Percentiles rank a stretch among this genome's conserved stretches.
Evolutionary conservation across 2,797 vertebrate genomes (phyloP).

Genomic region (Lagorchestes hirsutus): DNA sequence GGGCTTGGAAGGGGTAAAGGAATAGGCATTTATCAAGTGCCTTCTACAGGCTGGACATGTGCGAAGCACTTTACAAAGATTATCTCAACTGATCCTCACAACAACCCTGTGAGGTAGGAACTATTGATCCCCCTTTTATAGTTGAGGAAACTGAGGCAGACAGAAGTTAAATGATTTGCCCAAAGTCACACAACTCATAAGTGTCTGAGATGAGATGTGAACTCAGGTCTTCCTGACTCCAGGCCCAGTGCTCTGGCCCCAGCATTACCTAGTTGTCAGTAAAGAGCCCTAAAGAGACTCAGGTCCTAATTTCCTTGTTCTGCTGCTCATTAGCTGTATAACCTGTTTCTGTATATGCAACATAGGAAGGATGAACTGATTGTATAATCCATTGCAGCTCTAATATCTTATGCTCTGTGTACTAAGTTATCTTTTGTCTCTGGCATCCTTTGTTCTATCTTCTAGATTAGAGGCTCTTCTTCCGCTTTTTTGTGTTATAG

Average conservation of each 20-base stretch:
- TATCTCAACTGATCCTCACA: background rate
- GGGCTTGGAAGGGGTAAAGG: too few species aligned
- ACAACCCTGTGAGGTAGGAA: background rate
- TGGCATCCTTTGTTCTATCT: background rate
- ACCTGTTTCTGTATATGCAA: background rate
- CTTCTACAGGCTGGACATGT: background rate
- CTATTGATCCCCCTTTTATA: background rate
- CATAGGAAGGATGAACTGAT: background rate
- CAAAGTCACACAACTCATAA: background rate
- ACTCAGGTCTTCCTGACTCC: background rate
- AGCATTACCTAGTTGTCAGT: too few species aligned
- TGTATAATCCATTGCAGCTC: background rate
- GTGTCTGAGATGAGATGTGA: background rate
- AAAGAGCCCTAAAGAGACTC: too few species aligned
- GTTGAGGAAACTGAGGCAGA: background rate
- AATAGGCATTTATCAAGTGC: too few species aligned
- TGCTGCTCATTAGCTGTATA: background rate
- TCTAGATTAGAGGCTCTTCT: background rate
- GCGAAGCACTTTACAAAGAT: background rate
- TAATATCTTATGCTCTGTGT: background rate
- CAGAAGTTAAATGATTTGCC: background rate
- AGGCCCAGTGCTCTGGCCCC: too few species aligned
- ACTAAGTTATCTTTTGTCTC: background rate
- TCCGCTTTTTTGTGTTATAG: background rate
- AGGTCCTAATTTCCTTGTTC: background rate